Conservation (phyloP, 2,113 vertebrate genomes). For the Pycnonotus jocosus region DNA sequence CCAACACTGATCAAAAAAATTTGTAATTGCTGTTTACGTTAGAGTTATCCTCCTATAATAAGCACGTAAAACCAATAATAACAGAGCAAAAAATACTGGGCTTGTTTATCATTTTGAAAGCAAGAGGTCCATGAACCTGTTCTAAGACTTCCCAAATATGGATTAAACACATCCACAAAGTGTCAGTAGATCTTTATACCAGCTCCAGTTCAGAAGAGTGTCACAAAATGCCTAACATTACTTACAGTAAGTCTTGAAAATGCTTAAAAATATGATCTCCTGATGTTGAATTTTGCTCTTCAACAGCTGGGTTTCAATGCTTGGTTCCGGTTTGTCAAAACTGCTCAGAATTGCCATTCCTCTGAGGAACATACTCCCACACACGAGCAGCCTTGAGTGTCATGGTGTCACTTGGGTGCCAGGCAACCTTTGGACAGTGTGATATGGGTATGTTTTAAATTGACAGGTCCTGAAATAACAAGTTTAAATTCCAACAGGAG, state of each 20-base stretch:
- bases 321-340: neutral
- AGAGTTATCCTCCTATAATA: neutral
- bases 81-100: neutral
- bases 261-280: neutral
- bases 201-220: neutral
- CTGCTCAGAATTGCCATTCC: neutral
- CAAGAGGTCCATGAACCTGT: neutral
- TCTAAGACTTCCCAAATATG: neutral
- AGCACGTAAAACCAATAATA: neutral
- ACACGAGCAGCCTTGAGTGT: neutral
- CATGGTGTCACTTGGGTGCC: neutral
- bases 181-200: neutral
- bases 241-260: neutral
- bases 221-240: neutral
- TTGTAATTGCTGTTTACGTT: neutral
- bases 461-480: neutral
- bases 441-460: neutral
- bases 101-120: neutral
- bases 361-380: neutral
- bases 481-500: neutral
- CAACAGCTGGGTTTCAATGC: neutral
- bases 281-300: neutral
- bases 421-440: neutral
- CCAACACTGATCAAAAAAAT: neutral
- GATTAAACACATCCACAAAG: neutral